phyloP scores from a whole-genome alignment of 2,113 vertebrate genomes.

The Marmota monax region DNA sequence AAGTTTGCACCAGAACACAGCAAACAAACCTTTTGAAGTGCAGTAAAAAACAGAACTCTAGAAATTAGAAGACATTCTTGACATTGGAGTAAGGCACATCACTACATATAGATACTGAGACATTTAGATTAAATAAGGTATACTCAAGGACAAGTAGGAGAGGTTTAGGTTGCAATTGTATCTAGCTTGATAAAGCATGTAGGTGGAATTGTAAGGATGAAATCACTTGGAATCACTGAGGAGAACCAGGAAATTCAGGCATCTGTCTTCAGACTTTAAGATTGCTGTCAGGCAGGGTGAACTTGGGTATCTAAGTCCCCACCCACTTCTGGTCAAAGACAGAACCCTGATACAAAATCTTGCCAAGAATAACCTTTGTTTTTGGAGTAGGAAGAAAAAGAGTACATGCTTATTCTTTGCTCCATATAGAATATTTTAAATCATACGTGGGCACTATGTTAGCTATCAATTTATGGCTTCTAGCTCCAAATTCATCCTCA shows the following conservation, averaged over 20 bases:
- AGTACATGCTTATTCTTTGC: background rate
- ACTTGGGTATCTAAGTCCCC: background rate
- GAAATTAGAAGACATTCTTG: background rate
- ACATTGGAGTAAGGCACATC: background rate
- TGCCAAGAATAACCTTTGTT: background rate
- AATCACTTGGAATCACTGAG: background rate
- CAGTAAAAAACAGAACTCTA: background rate
- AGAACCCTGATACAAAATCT: background rate
- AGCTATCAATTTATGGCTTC: background rate
- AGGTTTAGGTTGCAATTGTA: background rate
- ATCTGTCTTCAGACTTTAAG: background rate
- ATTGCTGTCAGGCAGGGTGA: background rate
- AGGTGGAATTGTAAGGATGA: background rate
- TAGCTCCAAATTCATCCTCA: background rate
- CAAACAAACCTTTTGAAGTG: background rate
- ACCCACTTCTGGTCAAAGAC: background rate
- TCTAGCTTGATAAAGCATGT: background rate
- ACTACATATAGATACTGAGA: background rate
- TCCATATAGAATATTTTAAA: background rate
- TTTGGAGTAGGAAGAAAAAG: background rate
- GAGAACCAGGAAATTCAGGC: background rate
- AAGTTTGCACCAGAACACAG: background rate
- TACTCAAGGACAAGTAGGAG: background rate
- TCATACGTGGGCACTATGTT: background rate
- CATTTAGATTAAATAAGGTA: background rate